Percentiles rank a stretch among this genome's conserved stretches.
Evolutionary conservation across 2,888 invertebrate genomes (phyloP).

Genomic region (Elegia similella): DNA sequence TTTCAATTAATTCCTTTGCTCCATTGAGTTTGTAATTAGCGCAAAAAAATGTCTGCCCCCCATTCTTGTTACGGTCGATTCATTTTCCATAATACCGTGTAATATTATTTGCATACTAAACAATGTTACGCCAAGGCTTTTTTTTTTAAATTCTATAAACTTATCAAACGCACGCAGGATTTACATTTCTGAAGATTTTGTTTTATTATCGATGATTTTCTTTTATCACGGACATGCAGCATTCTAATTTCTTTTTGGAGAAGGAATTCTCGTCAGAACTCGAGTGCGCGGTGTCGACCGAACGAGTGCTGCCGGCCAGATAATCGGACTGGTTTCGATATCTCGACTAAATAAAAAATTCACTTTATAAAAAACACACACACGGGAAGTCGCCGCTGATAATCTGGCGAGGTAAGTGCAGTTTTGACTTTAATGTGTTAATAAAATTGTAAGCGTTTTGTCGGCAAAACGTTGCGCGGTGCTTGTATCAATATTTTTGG

Average conservation of each 20-base stretch:
- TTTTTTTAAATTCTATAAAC: neutral
- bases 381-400: slow-evolving; percentile 74
- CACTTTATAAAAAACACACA: slow-evolving; percentile 47
- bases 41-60: slow-evolving; percentile 37
- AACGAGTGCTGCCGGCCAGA: slow-evolving; percentile 54
- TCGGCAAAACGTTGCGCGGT: slow-evolving; percentile 53
- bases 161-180: neutral
- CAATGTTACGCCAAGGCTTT: neutral
- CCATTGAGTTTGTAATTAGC: slow-evolving; percentile 44
- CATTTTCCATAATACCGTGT: slow-evolving; percentile 29
- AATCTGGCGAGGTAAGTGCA: slow-evolving; percentile 76
- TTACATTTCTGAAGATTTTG: neutral
- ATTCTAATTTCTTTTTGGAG: slow-evolving; percentile 59
- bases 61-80: slow-evolving; percentile 31
- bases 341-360: slow-evolving; percentile 59
- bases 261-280: slow-evolving; percentile 49
- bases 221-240: slow-evolving; percentile 40
- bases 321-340: slow-evolving; percentile 76
- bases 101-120: slow-evolving; percentile 20
- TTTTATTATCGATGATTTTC: slow-evolving; percentile 16
- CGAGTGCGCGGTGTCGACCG: slow-evolving; percentile 30
- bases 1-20: slow-evolving; percentile 36
- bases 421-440: slow-evolving; percentile 80
- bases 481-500: slow-evolving; percentile 47
- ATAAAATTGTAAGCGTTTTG: slow-evolving; percentile 79